Evolutionary conservation across 2,888 invertebrate species (phyloP).

Genomic region (Lordiphosa andalusiaca): DNA sequence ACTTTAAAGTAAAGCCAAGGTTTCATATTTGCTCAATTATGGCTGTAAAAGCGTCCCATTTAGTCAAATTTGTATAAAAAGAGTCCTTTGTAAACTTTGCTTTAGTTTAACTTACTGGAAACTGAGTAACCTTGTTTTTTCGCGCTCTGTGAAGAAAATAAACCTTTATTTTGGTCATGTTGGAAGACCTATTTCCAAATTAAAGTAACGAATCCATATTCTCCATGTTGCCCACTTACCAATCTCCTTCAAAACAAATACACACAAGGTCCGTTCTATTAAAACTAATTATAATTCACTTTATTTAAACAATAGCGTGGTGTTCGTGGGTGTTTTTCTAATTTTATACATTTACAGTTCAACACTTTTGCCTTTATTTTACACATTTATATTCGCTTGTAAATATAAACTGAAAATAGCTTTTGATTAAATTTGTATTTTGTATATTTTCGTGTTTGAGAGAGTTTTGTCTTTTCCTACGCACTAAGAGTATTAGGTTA

Average conservation of each 20-base stretch:
- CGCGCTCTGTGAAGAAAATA: too few relatives aligned
- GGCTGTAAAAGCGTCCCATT: too few relatives aligned
- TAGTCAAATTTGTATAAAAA: too few relatives aligned
- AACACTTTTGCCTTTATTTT: constrained; percentile 47
- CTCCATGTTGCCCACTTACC: too few relatives aligned
- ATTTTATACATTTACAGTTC: constrained; percentile 55
- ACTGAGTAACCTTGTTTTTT: too few relatives aligned
- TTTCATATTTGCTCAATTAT: too few relatives aligned
- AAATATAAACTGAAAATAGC: constrained; percentile 65
- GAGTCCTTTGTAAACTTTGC: too few relatives aligned
- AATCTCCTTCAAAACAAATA: not conserved
- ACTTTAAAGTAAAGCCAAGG: too few relatives aligned
- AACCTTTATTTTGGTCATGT: too few relatives aligned
- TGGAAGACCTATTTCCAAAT: too few relatives aligned
- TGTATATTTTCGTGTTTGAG: not conserved
- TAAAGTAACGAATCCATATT: too few relatives aligned
- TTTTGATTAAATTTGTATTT: constrained; percentile 7
- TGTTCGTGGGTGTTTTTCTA: constrained; percentile 38
- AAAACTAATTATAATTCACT: constrained; percentile 61
- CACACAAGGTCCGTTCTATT: constrained; percentile 37
- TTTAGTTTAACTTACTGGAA: too few relatives aligned
- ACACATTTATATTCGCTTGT: constrained; percentile 60
- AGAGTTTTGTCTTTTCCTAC: constrained; percentile 34
- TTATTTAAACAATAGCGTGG: constrained; percentile 42
- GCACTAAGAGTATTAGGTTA: constrained; percentile 63